Conservation (phyloP, 2,888 invertebrate genomes). For the Lasioglossum marginatum region DNA sequence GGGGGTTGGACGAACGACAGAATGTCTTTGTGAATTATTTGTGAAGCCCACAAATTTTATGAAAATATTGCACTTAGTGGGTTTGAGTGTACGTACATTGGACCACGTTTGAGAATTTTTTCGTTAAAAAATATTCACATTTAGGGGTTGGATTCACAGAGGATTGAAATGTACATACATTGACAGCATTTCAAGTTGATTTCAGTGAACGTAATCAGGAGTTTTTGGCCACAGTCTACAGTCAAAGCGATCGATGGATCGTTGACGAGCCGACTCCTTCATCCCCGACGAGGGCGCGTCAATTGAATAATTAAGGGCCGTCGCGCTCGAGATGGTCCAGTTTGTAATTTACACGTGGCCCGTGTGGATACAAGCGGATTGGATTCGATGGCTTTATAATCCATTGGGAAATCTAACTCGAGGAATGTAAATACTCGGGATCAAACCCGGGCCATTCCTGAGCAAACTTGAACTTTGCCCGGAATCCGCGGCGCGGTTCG, state of each 20-base stretch:
- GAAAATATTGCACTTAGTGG: too few species aligned
- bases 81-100: too few species aligned
- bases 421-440: conserved; percentile 58
- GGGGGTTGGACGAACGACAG: too few species aligned
- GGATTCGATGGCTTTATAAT: conserved; percentile 62
- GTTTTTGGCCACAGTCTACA: not conserved
- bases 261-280: not conserved
- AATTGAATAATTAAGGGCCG: conserved; percentile 54
- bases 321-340: conserved; percentile 17
- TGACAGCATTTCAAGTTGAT: too few species aligned
- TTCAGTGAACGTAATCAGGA: not conserved
- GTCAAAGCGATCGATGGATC: not conserved
- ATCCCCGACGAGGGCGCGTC: not conserved
- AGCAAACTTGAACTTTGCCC: conserved; percentile 42
- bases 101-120: too few species aligned
- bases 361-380: conserved; percentile 47
- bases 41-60: too few species aligned
- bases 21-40: too few species aligned
- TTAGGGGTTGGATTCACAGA: too few species aligned
- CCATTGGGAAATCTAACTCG: conserved; percentile 54
- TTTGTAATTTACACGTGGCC: conserved; percentile 56
- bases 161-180: too few species aligned
- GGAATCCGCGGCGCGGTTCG: conserved; percentile 8
- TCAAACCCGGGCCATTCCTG: conserved; percentile 26
- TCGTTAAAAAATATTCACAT: not conserved